Evolutionary conservation across 1,140 invertebrate genomes (phyloP), one percentile per base, ranked within the genome.

Genomic region (Portunus trituberculatus): DNA sequence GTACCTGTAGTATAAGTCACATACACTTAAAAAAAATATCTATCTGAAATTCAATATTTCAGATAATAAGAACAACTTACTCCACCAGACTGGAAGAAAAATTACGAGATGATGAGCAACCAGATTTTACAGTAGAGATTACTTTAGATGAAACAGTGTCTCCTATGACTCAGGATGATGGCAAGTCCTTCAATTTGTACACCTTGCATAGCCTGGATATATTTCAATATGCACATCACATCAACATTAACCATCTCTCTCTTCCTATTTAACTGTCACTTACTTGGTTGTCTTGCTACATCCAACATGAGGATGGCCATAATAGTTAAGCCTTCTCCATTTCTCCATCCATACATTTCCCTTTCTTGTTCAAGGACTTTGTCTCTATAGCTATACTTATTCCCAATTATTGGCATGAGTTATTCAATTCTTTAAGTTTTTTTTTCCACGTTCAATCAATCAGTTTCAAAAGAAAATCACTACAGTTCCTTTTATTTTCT

Each of bases 11-110:
- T 12, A 59, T 59, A 20, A 14, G 8, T 59, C 12, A 4, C 10
- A 59, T 59, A 20, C 52, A 59, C 52, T 59, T 59, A 20, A 14
- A 59, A 0, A 59, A 59, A 0, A 2, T 20, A 59, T 59, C 16
- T 59, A 59, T 59, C 8, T 10, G 12, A 59, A 20, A 59, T 20
- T 20, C 3, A 12, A 59, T 20, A 10, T 93, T 93, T 32, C 86
- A 95, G 91, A 25, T 92, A 20, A 91, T 76, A n/a, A n/a, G 91
- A 39, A 95, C 91, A 10, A 95, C 83, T 10, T 92, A 88, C 46
- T 7, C 0, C n/a, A 92, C 89, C 28, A 67, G 92, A 28, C 83
- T 83, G 29, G 59, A 94, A 0, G 45, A 84, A 10, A 39, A 14
- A 52, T 46, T 16, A 84, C n/a, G 92, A 28, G 76, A 91, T 3